Evolutionary conservation across 1,140 invertebrate species (phyloP).

Genomic region (Dryas iulia): DNA sequence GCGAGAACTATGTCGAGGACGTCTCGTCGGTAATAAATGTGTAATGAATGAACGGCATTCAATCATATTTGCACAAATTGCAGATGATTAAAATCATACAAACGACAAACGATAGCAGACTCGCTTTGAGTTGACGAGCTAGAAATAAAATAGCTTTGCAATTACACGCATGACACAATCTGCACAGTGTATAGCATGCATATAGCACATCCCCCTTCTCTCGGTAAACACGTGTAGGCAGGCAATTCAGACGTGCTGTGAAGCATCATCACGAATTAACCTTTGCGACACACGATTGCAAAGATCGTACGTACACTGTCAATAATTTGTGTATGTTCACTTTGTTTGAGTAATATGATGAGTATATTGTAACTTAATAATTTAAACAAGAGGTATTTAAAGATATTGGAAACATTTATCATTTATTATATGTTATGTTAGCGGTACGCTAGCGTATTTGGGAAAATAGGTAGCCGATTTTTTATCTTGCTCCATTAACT

Average conservation of each 20-base stretch:
- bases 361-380: not conserved
- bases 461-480: too few species aligned
- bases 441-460: too few species aligned
- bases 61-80: constrained; percentile 16
- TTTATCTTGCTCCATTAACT: too few species aligned
- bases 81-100: constrained; percentile 17
- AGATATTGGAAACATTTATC: too few species aligned
- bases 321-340: not conserved
- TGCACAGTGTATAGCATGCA: not conserved
- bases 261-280: not conserved
- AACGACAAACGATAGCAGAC: not conserved
- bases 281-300: not conserved
- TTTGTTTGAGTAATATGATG: not conserved
- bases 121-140: not conserved
- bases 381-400: too few species aligned
- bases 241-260: not conserved
- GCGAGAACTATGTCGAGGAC: constrained; percentile 65
- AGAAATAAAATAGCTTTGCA: not conserved
- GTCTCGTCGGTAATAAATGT: constrained; percentile 42
- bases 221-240: not conserved
- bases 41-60: constrained; percentile 48
- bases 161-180: not conserved
- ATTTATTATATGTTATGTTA: too few species aligned
- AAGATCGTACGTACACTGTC: not conserved
- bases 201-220: not conserved